Conservation (phyloP, 2,113 vertebrate species). For the Laterallus jamaicensis region DNA sequence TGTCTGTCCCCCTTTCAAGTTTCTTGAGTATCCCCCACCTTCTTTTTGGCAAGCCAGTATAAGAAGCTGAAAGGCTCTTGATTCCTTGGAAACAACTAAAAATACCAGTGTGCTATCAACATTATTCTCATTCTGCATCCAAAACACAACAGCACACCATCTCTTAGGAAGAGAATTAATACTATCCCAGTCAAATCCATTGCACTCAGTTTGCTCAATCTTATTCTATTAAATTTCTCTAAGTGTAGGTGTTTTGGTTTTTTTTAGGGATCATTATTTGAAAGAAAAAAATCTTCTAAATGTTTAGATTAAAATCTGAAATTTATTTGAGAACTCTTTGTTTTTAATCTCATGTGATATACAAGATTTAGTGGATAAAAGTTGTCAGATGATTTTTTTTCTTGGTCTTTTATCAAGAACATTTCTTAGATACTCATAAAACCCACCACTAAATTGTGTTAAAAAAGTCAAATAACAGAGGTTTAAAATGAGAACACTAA, state of each 20-base stretch:
- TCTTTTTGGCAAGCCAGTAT: no score
- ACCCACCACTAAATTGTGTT: rapidly evolving
- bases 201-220: not conserved
- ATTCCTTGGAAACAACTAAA: no score
- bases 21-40: no score
- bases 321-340: not conserved
- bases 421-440: not conserved
- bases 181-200: no score
- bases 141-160: no score
- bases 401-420: not conserved
- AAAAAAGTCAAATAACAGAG: not conserved
- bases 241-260: not conserved
- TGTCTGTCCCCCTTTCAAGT: no score
- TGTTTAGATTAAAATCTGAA: not conserved
- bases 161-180: no score
- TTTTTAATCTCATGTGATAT: not conserved
- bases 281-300: not conserved
- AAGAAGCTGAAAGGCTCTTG: no score
- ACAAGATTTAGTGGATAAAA: not conserved
- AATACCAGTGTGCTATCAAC: no score
- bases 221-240: not conserved
- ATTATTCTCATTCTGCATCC: no score
- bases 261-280: not conserved
- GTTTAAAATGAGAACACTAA: not conserved
- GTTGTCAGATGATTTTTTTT: not conserved